Evolutionary conservation across 2,113 vertebrate genomes (phyloP), one percentile per base, ranked within the genome.

Genomic region (Ovibos moschatus): DNA sequence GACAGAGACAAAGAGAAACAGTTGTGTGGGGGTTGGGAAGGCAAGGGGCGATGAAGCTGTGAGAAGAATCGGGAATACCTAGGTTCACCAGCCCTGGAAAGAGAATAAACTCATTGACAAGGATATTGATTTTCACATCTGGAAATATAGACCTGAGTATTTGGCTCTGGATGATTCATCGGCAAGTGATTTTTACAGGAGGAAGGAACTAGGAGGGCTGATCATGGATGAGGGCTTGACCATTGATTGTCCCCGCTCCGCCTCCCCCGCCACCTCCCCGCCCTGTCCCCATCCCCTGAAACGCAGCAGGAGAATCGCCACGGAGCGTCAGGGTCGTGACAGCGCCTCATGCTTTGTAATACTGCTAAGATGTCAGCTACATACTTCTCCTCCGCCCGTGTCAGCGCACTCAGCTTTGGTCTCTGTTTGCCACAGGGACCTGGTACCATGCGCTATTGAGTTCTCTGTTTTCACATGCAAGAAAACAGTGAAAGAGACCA

Each of bases 1-100:
- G 51, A 71, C 11, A 47, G 82, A 94, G 71, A 95, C 92, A 97
- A 98, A 98, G 95, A 85, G 83, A 62, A 95, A 88, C 60, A 57
- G 23, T 96, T 84, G 71, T 6, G 47, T 19, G 15, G 67, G 76
- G 47, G 15, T 53, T 88, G 47, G 78, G 50, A 88, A 87, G 57
- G 71, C 76, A 51, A 78, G 47, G 78, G 71, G 50, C 36, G 8
- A 14, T 50, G 67, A 51, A 89, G 57, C 57, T 50, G 10, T 2
- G 60, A 79, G 78, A 82, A 79, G 60, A 88, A 23, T 15, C 33
- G 51, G 50, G 28, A 94, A 79, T 53, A 53, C 11, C 67, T 62
- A 3, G 30, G 78, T 23, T 62, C 51, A 2, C 82, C 50, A 92
- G 19, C 23, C 25, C 58, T 50, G 53, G 30, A 51, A 71, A 40